Base-by-base conservation (phyloP, 2,797 vertebrate species). In the Manis crassicaudata region DNA sequence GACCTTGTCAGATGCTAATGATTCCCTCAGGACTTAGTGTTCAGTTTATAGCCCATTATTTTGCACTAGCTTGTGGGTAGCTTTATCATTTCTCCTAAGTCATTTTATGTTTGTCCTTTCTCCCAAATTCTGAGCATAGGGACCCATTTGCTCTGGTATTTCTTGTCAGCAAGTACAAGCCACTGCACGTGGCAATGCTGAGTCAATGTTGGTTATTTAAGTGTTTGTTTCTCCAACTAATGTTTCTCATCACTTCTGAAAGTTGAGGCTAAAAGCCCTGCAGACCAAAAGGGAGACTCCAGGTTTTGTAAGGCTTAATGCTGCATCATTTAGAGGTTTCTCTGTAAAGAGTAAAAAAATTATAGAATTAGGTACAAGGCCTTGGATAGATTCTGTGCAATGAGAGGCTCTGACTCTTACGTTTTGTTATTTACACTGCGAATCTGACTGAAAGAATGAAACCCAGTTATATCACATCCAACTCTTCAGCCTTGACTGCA, bases 361-460 rank as follows among this genome's bases (percentile, higher is more conserved):
- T 77, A 91, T 13, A 94, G 75, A 90, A 92, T 89, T 72, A 56
- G 37, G 70, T 54, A 27, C 5, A 72, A 65, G 54, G 67, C 5
- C 35, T 87, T 73, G 58, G 76, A 76, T 89, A 35, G 17, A 9
- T 52, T 79, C 40, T 92, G 65, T 29, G 62, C n/a, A 70, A 65
- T 50, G 43, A 95, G 37, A 62, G 62, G 18, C 50, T 84, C 93
- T 80, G 92, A 84, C 37, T 67, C 70, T 89, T 89, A 32, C 40
- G 21, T 93, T 95, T 94, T 80, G 73, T 73, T 58, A 58, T 60
- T 32, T 40, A 76, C 72, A 40, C 3, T 5, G 37, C 79, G 88
- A 96, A 84, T 93, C 77, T 73, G 81, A 67, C 23, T 37, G 63
- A 96, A 90, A 63, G 35, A 88, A 82, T 46, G 62, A 92, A 91